Evolutionary conservation across 2,888 invertebrate genomes (phyloP).

Genomic region (Megastigmus dorsalis): DNA sequence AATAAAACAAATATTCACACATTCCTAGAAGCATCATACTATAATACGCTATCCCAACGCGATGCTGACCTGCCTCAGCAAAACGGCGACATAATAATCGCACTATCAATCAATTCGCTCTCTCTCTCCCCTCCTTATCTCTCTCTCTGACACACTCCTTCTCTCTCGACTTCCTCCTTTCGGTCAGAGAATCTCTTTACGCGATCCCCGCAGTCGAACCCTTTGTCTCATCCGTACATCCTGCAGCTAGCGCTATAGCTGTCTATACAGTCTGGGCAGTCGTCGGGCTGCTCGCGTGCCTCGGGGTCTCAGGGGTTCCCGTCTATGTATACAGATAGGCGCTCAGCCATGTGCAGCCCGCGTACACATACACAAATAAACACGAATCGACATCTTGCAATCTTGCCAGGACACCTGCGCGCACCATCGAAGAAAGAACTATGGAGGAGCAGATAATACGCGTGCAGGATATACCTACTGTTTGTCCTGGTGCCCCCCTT

Average conservation of each 20-base stretch:
- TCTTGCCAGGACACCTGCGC: slow-evolving; percentile 33
- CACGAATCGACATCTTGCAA: slow-evolving; percentile 31
- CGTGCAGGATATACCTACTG: no score
- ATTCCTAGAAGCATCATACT: no score
- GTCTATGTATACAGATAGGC: no score
- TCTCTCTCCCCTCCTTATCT: slow-evolving; percentile 24
- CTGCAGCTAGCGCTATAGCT: neutral
- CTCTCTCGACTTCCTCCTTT: slow-evolving; percentile 23
- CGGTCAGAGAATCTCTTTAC: slow-evolving; percentile 19
- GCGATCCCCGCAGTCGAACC: slow-evolving; percentile 11
- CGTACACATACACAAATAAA: no score
- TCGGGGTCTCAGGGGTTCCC: no score
- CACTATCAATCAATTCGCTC: slow-evolving; percentile 37
- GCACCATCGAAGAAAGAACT: neutral
- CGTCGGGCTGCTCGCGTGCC: slow-evolving; percentile 18
- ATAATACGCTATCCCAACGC: no score
- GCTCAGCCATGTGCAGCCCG: no score
- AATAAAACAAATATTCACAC: no score
- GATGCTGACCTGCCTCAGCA: neutral
- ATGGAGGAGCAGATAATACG: slow-evolving; percentile 22
- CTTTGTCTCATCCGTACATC: slow-evolving; percentile 33
- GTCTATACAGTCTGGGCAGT: no score
- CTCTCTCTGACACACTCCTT: no score
- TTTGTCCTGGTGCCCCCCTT: slow-evolving; percentile 24
- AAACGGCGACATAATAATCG: slow-evolving; percentile 29